Evolutionary conservation across 2,888 invertebrate species (phyloP).

Genomic region (Sphecodes monilicornis): DNA sequence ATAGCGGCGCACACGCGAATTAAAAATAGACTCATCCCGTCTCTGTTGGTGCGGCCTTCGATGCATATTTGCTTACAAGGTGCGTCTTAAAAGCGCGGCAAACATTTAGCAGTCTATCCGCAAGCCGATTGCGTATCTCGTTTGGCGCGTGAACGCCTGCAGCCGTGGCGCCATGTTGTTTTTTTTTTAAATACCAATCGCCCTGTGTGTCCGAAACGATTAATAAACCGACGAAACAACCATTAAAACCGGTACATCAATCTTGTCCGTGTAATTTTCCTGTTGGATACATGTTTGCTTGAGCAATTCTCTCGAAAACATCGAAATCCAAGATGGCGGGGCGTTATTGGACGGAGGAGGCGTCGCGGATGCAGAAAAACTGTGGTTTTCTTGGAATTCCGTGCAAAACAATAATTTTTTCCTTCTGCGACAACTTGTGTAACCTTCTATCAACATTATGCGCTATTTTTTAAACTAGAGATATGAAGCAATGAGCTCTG

Average conservation of each 20-base stretch:
- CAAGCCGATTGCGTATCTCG: conserved; percentile 40
- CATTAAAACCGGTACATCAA: neutral
- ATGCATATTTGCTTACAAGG: conserved; percentile 62
- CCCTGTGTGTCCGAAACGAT: neutral
- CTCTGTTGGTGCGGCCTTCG: conserved; percentile 53
- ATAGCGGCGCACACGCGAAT: conserved; percentile 35
- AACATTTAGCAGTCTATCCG: conserved; percentile 51
- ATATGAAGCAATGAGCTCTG: neutral
- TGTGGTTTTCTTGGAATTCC: neutral
- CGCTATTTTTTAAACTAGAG: neutral
- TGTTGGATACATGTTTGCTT: neutral
- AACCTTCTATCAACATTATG: neutral
- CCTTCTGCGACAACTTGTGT: neutral
- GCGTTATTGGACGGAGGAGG: neutral
- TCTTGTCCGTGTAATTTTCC: neutral
- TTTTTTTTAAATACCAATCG: neutral
- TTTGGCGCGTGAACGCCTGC: neutral
- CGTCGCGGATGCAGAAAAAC: neutral
- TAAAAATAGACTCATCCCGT: conserved; percentile 53
- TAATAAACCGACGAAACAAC: neutral
- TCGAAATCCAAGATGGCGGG: neutral
- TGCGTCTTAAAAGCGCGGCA: conserved; percentile 64
- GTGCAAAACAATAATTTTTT: neutral
- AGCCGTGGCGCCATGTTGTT: neutral
- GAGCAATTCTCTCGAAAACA: neutral